phyloP scores from a whole-genome alignment of 2,113 vertebrate species.

The Marmota flaviventris region DNA sequence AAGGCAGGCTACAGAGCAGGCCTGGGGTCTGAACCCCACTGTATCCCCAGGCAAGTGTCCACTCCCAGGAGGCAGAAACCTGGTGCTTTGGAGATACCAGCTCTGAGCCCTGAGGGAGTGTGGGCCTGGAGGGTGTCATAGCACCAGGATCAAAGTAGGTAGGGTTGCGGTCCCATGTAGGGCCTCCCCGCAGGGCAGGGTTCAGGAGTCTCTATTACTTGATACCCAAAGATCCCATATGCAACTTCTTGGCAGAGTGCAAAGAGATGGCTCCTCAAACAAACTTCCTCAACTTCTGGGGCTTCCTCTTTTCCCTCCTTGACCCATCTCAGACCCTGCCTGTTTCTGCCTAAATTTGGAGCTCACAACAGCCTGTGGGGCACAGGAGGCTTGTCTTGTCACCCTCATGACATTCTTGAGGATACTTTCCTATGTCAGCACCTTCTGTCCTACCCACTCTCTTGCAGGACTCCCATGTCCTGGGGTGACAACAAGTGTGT shows the following conservation, averaged over 20 bases:
- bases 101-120: not conserved
- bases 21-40: too few species aligned
- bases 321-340: not conserved
- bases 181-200: not conserved
- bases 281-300: not conserved
- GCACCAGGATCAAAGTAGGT: too few species aligned
- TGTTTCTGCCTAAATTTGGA: not conserved
- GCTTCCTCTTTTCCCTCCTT: not conserved
- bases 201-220: too few species aligned
- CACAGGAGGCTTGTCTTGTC: not conserved
- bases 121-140: too few species aligned
- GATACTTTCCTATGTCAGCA: too few species aligned
- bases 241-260: not conserved
- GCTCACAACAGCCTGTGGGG: not conserved
- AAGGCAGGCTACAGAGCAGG: too few species aligned
- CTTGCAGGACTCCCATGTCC: not conserved
- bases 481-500: too few species aligned
- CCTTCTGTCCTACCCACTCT: too few species aligned
- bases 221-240: too few species aligned
- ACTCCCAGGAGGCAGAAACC: not conserved
- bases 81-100: not conserved
- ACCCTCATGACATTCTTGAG: not conserved
- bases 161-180: not conserved
- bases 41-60: too few species aligned
- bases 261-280: not conserved